A percentile compares a stretch with the other conserved stretches of the same genome.
phyloP scores from a whole-genome alignment of 2,113 vertebrate genomes.

The Sorex araneus region DNA sequence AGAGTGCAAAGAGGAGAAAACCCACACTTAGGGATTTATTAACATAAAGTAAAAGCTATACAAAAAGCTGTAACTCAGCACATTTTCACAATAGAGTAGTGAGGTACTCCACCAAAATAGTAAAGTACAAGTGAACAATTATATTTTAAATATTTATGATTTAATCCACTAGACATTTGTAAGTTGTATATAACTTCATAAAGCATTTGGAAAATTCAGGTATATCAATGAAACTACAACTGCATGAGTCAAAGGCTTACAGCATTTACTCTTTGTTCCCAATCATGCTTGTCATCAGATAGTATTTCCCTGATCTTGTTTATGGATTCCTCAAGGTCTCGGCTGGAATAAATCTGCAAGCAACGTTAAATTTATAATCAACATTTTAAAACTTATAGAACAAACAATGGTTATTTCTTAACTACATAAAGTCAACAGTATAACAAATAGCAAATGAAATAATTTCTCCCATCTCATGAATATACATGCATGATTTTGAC shows the following conservation, averaged over 20 bases:
- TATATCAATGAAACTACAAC: not conserved
- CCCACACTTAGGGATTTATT: not conserved
- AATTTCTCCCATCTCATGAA: conserved; percentile 35
- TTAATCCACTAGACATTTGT: conserved; percentile 19
- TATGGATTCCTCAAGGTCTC: conserved; percentile 97
- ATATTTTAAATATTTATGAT: not conserved
- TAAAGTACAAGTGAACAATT: not conserved
- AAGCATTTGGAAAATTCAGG: conserved; percentile 13
- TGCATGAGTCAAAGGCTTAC: conserved; percentile 88
- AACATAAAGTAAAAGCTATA: not conserved
- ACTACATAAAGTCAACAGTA: not conserved
- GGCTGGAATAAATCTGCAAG: conserved; percentile 96
- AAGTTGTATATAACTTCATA: not conserved
- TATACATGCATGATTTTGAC: not conserved
- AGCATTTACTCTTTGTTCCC: conserved; percentile 97
- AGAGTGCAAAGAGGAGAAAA: not conserved
- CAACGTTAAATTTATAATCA: conserved; percentile 64
- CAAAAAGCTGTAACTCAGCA: not conserved
- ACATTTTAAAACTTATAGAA: conserved; percentile 56
- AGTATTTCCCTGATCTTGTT: conserved; percentile 96
- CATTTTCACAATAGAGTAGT: conserved; percentile 33
- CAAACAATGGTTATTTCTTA: conserved; percentile 61
- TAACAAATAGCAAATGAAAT: not conserved
- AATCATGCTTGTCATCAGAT: conserved; percentile 98
- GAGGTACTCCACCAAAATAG: not conserved